These are phyloP conservation scores for Pogonus chalceus DNA, from an alignment of 1,140 invertebrate species.

Conservation along the genomic window DNA sequence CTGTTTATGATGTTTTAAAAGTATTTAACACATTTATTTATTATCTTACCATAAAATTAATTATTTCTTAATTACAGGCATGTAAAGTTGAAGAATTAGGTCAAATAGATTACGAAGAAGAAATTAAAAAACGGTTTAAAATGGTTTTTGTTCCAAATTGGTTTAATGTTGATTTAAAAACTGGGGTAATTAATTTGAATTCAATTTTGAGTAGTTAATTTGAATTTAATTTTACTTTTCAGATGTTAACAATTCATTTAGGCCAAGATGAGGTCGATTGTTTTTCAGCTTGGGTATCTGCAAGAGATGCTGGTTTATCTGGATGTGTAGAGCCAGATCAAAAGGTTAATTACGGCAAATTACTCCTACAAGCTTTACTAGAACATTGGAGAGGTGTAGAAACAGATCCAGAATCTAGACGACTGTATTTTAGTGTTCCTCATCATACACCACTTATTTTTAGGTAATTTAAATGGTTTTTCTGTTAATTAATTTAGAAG, in stretches of 20 bases:
- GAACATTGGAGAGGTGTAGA: conserved; percentile 87
- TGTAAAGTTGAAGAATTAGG: conserved; percentile 88
- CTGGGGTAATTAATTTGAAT: conserved; percentile 64
- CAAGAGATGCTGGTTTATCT: conserved; percentile 83
- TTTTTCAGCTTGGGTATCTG: conserved; percentile 95
- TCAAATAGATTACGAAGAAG: conserved; percentile 86
- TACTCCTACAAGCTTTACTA: conserved; percentile 87
- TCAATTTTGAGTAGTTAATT: neutral
- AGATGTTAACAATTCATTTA: conserved; percentile 96
- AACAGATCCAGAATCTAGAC: conserved; percentile 54
- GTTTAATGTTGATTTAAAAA: conserved; percentile 99
- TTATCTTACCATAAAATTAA: conserved; percentile 13
- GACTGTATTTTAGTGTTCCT: conserved; percentile 86
- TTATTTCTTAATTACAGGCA: conserved; percentile 43
- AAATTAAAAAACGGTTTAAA: conserved; percentile 86
- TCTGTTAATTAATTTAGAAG: neutral
- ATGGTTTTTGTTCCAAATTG: conserved; percentile 97
- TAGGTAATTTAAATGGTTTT: conserved; percentile 49
- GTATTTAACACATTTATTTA: conserved; percentile 31
- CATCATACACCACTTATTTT: conserved; percentile 95
- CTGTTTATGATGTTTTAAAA: conserved; percentile 95
- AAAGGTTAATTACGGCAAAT: conserved; percentile 93
- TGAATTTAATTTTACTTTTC: conserved; percentile 20
- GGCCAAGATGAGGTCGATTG: conserved; percentile 96
- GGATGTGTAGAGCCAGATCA: conserved; percentile 70